Percentiles rank a stretch among this genome's conserved stretches.
Evolutionary conservation across 2,113 vertebrate species (phyloP).

Genomic region (Struthidea cinerea): DNA sequence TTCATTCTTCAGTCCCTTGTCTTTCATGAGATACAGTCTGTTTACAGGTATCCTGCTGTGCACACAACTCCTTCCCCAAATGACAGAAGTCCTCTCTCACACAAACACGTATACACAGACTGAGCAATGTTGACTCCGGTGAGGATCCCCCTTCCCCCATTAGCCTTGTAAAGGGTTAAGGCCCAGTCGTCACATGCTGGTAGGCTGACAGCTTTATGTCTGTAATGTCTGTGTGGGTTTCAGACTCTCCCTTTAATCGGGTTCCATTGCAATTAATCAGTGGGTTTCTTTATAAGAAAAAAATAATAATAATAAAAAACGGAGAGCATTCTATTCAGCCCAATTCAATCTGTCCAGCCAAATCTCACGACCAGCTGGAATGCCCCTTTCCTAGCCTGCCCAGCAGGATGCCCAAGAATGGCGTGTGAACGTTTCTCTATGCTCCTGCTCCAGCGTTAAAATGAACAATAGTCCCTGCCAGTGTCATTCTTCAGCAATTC

Average conservation of each 20-base stretch:
- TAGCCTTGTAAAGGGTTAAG: conserved; percentile 45
- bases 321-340: conserved; percentile 53
- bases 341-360: conserved; percentile 72
- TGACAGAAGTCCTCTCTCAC: background rate
- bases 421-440: conserved; percentile 79
- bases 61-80: background rate
- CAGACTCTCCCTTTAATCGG: conserved; percentile 51
- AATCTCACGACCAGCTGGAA: conserved; percentile 78
- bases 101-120: background rate
- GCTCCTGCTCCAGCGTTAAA: conserved; percentile 73
- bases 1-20: background rate
- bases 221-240: conserved; percentile 31
- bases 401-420: conserved; percentile 82
- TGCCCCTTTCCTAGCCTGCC: conserved; percentile 75
- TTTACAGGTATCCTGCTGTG: background rate
- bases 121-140: background rate
- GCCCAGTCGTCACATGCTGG: conserved; percentile 15
- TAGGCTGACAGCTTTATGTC: conserved; percentile 62
- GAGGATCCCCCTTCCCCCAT: background rate
- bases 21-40: background rate
- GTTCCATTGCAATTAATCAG: conserved; percentile 64
- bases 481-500: conserved; percentile 71
- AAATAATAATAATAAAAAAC: conserved; percentile 54
- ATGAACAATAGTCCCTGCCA: conserved; percentile 82
- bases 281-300: conserved; percentile 52